phyloP scores from a whole-genome alignment of 2,797 vertebrate genomes.

The Mormyrus hasselquistii region DNA sequence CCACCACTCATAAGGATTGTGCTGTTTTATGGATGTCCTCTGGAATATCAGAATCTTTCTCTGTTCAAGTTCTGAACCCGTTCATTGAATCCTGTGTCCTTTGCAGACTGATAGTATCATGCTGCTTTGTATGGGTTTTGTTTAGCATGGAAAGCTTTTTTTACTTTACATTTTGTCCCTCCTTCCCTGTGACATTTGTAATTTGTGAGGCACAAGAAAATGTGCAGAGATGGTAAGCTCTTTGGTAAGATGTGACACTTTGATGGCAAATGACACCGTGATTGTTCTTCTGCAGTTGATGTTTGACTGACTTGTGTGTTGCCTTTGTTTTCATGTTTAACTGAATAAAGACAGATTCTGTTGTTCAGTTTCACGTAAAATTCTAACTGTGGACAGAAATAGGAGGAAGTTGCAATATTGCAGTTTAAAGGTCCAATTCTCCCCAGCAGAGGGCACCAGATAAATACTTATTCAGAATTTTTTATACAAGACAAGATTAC shows the following conservation, averaged over 20 bases:
- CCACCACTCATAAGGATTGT: not conserved
- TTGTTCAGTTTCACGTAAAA: not conserved
- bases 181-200: not conserved
- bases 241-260: not conserved
- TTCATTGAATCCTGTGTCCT: not conserved
- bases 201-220: not conserved
- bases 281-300: not conserved
- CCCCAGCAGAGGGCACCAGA: constrained; percentile 20
- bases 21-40: not conserved
- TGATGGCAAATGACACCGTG: not conserved
- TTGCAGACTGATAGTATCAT: not conserved
- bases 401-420: not conserved
- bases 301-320: not conserved
- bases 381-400: not conserved
- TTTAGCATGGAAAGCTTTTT: not conserved
- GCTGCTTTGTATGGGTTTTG: not conserved
- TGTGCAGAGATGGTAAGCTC: not conserved
- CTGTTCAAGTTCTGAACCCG: not conserved
- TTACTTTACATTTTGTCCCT: not conserved
- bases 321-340: not conserved
- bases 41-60: not conserved
- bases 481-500: not conserved
- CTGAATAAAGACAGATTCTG: not conserved
- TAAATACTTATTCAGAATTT: not conserved
- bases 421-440: not conserved